Base-by-base conservation (phyloP, 2,888 invertebrate genomes). In the Sthenelais limicola region DNA sequence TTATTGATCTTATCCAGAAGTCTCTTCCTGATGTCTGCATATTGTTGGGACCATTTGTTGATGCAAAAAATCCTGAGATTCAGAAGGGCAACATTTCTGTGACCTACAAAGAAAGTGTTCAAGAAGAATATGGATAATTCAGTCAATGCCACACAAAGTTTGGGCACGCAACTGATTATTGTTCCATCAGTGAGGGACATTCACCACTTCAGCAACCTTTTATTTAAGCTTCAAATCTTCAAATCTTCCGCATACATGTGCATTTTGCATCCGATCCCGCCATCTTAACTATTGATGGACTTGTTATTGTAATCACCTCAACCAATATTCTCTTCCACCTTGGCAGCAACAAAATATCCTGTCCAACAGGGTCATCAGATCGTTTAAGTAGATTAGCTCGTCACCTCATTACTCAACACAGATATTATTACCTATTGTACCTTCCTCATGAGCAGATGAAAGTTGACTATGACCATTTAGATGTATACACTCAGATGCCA, bases 271-370 rank as follows among this genome's bases (percentile, higher is more conserved):
- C 95, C 0, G 96, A 97, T 89, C 97, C 97, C 0, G 92, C 93
- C 80, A 90, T 93, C 21, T 84, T 97, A 3, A 91, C 92, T 82
- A 89, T 97, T 68, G 91, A 92, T 80, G 95, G 95, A 2, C 85
- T 96, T 0, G 88, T 92, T 3, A 88, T 97, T 72, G 95, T 93
- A 0, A 88, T 93, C 32, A 96, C 95, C 2, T 92, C 95, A 32
- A 92, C 92, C 0, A 97, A 97, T 86, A 90, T 94, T 51, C 88
- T 97, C 9, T 93, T 94, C 89, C 94, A 96, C 84, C 88, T 97
- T 35, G 91, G 93, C 56, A 92, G 92, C 81, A 92, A 93, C 83
- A 96, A 96, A 88, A 90, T 95, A 79, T 91, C 91, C 0, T 86
- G 81, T 35, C 80, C 80, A 18, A 81, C 84, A 33, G 84, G 83